These are phyloP conservation scores for Perodicticus potto DNA, from an alignment of 2,797 vertebrate genomes.

Conservation along the genomic window DNA sequence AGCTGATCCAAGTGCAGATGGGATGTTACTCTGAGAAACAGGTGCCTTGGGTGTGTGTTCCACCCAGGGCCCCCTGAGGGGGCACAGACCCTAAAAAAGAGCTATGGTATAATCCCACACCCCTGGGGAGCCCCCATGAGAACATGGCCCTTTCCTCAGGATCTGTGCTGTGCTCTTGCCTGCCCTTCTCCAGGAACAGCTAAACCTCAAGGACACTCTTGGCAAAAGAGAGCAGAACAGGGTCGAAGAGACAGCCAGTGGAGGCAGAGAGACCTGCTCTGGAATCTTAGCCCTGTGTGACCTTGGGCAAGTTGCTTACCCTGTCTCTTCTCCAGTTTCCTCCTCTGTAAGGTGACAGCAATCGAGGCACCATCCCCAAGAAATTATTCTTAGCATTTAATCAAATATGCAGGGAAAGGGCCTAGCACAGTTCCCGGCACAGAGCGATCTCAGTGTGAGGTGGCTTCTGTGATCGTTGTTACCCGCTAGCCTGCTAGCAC, in stretches of 20 bases:
- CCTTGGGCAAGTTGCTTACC: not conserved
- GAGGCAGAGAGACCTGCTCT: not conserved
- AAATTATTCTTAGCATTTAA: not conserved
- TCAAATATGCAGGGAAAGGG: fast-evolving
- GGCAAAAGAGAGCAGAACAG: not conserved
- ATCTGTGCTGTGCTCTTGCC: not conserved
- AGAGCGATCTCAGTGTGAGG: not conserved
- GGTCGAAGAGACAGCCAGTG: not conserved
- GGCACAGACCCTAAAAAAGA: not conserved
- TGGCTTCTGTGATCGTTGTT: not conserved
- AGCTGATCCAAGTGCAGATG: not conserved
- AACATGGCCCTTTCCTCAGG: not conserved
- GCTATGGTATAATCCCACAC: fast-evolving
- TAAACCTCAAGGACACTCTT: not conserved
- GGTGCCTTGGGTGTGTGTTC: not conserved
- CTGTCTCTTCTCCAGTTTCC: not conserved
- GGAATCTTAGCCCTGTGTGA: not conserved
- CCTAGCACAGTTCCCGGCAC: not conserved
- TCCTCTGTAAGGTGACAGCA: not conserved
- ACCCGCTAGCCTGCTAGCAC: not conserved
- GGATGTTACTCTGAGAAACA: not conserved
- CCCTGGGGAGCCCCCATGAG: not conserved
- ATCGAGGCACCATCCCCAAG: not conserved
- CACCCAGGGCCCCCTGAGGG: not conserved
- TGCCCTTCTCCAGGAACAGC: not conserved